Evolutionary conservation across 2,113 vertebrate species (phyloP).

Genomic region (Perognathus longimembris): DNA sequence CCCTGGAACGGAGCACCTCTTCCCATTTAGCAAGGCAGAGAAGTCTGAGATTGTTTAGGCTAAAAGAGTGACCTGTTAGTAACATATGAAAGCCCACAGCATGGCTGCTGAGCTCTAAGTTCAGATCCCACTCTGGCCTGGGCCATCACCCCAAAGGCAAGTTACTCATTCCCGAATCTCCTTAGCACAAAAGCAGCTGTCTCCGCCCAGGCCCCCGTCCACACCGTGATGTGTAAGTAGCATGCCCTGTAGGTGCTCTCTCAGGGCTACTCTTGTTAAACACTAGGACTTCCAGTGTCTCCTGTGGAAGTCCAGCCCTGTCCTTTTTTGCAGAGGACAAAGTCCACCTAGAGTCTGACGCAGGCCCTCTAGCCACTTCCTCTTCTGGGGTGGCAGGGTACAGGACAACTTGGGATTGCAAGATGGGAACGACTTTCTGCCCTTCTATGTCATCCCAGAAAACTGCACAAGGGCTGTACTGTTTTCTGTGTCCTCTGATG

Average conservation of each 20-base stretch:
- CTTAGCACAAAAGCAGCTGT: background rate
- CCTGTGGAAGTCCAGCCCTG: background rate
- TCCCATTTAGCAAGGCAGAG: background rate
- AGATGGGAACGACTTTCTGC: background rate
- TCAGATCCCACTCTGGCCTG: background rate
- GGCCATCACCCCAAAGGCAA: background rate
- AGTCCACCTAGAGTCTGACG: fast-evolving
- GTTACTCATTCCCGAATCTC: background rate
- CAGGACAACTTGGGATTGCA: background rate
- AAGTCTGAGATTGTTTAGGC: background rate
- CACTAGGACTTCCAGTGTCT: background rate
- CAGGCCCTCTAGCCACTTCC: background rate
- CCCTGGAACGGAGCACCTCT: background rate
- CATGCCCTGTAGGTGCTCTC: background rate
- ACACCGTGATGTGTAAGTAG: fast-evolving
- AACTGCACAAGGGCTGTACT: background rate
- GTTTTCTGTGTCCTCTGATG: background rate
- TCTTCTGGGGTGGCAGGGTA: background rate
- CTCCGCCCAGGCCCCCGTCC: background rate
- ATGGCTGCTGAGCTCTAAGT: background rate
- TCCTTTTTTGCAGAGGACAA: background rate
- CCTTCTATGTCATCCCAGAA: background rate
- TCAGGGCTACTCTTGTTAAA: background rate
- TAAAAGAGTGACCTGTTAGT: background rate
- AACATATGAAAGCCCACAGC: background rate